These are phyloP conservation scores for Poeciliopsis retropinna DNA, from an alignment of 2,113 vertebrate genomes.

Conservation along the genomic window DNA sequence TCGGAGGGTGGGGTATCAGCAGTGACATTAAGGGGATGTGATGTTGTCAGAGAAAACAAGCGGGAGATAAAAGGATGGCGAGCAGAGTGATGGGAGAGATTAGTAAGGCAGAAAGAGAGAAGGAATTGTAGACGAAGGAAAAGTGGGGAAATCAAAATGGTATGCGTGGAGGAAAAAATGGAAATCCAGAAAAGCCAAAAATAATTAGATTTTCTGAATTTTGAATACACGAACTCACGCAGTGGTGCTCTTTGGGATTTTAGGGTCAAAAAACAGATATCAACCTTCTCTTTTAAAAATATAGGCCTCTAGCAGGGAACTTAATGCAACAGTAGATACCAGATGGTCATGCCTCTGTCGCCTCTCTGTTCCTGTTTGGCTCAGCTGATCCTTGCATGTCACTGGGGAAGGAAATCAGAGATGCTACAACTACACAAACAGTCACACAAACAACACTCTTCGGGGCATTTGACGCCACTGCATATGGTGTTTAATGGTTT, in stretches of 20 bases:
- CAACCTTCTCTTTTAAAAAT: not conserved
- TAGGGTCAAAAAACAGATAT: not conserved
- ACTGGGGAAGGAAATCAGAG: slow-evolving; percentile 34
- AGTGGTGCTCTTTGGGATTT: not conserved
- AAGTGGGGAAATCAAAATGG: not conserved
- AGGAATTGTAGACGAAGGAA: slow-evolving; percentile 1
- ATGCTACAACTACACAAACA: slow-evolving; percentile 50
- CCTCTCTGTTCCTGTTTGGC: slow-evolving; percentile 46
- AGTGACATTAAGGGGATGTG: slow-evolving; percentile 25
- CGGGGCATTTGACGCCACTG: slow-evolving; percentile 53
- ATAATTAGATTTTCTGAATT: not conserved
- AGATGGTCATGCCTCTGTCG: slow-evolving; percentile 68
- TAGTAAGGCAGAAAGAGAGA: slow-evolving; percentile 21
- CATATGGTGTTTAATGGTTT: slow-evolving; percentile 72
- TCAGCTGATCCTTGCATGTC: slow-evolving; percentile 46
- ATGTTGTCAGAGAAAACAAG: slow-evolving; percentile 24
- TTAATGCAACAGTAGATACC: slow-evolving; percentile 51
- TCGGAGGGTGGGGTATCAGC: slow-evolving; percentile 33
- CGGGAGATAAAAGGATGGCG: not conserved
- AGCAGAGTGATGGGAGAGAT: slow-evolving; percentile 7
- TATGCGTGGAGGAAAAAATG: not conserved
- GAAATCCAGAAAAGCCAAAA: not conserved
- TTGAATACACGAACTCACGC: not conserved
- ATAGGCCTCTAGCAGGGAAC: slow-evolving; percentile 51
- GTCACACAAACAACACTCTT: slow-evolving; percentile 12